Conservation (phyloP, 2,797 vertebrate species). For the Epinephelus awoara region DNA sequence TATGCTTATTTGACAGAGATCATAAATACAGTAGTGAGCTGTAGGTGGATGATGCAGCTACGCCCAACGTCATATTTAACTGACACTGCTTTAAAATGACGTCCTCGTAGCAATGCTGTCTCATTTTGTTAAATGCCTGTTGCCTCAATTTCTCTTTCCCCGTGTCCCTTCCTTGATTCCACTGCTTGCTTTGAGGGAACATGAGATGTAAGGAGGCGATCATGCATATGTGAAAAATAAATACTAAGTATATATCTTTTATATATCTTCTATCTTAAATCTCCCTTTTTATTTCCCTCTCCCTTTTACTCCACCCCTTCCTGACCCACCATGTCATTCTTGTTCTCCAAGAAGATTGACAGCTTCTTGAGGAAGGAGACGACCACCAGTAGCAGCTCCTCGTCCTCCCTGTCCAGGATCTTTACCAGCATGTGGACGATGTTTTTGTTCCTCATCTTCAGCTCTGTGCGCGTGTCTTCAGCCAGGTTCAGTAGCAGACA, state of each 20-base stretch:
- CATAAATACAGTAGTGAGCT: no score
- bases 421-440: conserved; percentile 95
- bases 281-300: neutral
- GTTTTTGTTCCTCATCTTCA: conserved; percentile 98
- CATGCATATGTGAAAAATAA: neutral
- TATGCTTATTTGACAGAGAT: no score
- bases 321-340: conserved; percentile 94
- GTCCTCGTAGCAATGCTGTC: no score
- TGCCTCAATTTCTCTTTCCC: no score
- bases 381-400: conserved; percentile 92
- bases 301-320: neutral
- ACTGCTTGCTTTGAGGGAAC: no score
- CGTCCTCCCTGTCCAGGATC: conserved; percentile 91
- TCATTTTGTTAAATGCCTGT: no score
- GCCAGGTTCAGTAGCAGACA: conserved; percentile 95
- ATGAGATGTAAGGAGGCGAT: no score
- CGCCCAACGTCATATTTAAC: no score
- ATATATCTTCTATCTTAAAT: neutral
- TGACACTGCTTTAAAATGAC: no score
- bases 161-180: no score
- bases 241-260: neutral
- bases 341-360: conserved; percentile 97
- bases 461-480: conserved; percentile 93
- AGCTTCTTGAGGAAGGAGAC: conserved; percentile 97
- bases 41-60: no score